Conservation (phyloP, 53 echinoderm and acorn worm genomes). For the Echinometra lucunter region DNA sequence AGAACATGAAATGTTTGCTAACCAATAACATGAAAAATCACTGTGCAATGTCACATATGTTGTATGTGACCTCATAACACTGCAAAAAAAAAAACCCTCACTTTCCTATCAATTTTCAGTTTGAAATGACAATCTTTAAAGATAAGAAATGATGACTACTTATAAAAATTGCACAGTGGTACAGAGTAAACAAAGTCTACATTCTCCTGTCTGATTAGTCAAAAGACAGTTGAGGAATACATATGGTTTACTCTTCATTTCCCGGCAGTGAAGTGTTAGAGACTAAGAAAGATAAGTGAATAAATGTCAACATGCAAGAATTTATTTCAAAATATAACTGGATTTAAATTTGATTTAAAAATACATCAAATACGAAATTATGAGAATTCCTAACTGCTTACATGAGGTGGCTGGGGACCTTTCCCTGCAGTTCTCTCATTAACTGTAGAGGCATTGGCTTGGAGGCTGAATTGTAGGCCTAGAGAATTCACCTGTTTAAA, state of each 20-base stretch:
- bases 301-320: too few species aligned
- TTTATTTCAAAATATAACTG: too few species aligned
- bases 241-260: too few species aligned
- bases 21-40: too few species aligned
- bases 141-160: too few species aligned
- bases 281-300: too few species aligned
- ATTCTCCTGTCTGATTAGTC: neutral
- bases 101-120: neutral
- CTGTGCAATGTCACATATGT: neutral
- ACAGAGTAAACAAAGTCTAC: neutral
- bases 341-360: neutral
- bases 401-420: slow-evolving; percentile 38
- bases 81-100: neutral
- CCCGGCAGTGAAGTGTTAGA: too few species aligned
- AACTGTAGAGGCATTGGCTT: slow-evolving; percentile 62
- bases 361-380: neutral
- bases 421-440: slow-evolving; percentile 58
- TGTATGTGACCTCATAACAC: neutral
- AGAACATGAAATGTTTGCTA: too few species aligned
- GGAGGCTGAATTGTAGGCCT: slow-evolving; percentile 63
- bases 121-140: neutral
- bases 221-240: too few species aligned
- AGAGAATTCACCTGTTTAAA: slow-evolving; percentile 55
- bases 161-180: neutral
- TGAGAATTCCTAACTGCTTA: slow-evolving; percentile 22